Base-by-base conservation (phyloP, 2,888 invertebrate genomes). In the Spodoptera exigua region DNA sequence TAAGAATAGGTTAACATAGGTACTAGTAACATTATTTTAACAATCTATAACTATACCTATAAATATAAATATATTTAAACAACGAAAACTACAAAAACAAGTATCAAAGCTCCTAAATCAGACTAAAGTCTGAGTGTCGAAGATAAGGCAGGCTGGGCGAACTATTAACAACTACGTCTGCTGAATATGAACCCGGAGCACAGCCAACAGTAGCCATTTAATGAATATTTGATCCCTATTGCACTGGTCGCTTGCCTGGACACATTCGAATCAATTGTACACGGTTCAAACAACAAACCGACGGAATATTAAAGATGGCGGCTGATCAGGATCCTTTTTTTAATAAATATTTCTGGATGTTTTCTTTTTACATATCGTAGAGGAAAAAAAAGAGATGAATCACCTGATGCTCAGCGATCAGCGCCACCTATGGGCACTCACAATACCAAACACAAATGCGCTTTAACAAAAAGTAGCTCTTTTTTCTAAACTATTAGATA, bases 81-180 rank as follows among this genome's bases (percentile, higher is more conserved):
- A 34, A 34, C 27, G 7, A 46, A 16, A 4, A 14, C n/a, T 12
- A 37, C 41, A 45, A 12, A 47, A 45, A 11, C 62, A 81, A 87
- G 86, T 84, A 89, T 85, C 88, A 89, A 88, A 61, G 17, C 11
- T 16, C 11, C 47, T 74, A 18, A 34, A 36, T 82, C 82, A 70
- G 66, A 48, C 74, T 86, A 85, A 51, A 81, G 86, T 85, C 86
- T 89, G 88, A 89, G 85, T 84, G 88, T 85, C 83, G 86, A 85
- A 89, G 89, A 90, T 89, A 89, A 90, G 87, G 81, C 86, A 82
- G 81, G 82, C 82, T 83, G 81, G 79, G 82, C 85, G 85, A 89
- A 87, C 89, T 91, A 90, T 91, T 91, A 91, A 89, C 89, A 88
- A 84, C 81, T 82, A 87, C 86, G 88, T 84, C 87, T 84, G 77